Conservation (phyloP, 2,888 invertebrate species). For the Neelides folsomi region DNA sequence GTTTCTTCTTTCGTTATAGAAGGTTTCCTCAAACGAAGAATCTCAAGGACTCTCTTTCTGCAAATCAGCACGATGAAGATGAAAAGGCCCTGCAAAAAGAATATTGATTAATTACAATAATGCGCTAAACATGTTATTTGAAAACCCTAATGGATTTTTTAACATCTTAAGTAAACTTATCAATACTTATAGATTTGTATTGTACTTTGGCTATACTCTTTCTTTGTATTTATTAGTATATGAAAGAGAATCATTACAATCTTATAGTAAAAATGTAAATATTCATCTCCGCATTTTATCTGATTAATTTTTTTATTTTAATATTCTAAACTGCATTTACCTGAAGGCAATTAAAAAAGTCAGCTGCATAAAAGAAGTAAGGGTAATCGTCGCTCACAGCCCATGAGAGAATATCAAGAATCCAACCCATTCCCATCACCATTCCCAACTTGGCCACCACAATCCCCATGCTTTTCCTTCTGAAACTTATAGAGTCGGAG, state of each 20-base stretch:
- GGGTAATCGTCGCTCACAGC: constrained; percentile 20
- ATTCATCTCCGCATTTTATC: neutral
- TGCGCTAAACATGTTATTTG: neutral
- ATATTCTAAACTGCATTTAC: constrained; percentile 8
- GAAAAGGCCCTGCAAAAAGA: constrained; percentile 26
- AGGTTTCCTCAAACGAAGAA: constrained; percentile 26
- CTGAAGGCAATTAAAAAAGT: constrained; percentile 29
- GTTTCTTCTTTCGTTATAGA: constrained; percentile 32
- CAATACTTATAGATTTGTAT: neutral
- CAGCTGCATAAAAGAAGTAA: constrained; percentile 27
- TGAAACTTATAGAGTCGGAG: constrained; percentile 28
- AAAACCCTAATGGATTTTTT: too few species aligned
- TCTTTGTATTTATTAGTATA: neutral
- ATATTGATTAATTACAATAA: constrained; percentile 3
- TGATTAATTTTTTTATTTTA: neutral
- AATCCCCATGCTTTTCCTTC: constrained; percentile 31
- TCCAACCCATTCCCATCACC: constrained; percentile 33
- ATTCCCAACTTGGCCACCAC: constrained; percentile 32
- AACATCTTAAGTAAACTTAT: too few species aligned
- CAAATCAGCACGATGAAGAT: constrained; percentile 30
- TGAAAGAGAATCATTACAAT: neutral
- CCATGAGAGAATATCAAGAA: constrained; percentile 30
- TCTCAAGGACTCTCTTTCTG: constrained; percentile 31
- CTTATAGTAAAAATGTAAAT: neutral
- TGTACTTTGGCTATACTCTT: neutral